Percentiles rank a stretch among this genome's conserved stretches.
Conservation (phyloP, 1,140 invertebrate genomes). For the Pseudomyrmex dendroicus region DNA sequence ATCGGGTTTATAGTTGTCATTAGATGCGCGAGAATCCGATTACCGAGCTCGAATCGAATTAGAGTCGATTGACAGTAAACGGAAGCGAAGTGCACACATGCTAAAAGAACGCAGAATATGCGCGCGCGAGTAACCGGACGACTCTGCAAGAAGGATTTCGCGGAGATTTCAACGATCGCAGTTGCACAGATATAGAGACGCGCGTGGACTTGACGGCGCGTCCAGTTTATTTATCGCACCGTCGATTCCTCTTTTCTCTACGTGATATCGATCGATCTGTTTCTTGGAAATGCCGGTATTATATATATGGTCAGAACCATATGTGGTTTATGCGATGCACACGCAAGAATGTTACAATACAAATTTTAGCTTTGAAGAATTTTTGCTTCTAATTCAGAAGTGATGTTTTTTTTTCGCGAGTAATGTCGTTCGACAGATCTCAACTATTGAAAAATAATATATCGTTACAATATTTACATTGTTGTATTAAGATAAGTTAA, state of each 20-base stretch:
- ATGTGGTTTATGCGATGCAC: background rate
- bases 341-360: background rate
- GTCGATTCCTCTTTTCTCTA: constrained; percentile 14
- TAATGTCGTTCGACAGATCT: background rate
- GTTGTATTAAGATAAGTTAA: background rate
- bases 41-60: constrained; percentile 50
- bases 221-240: no score
- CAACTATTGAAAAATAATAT: no score
- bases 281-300: constrained; percentile 27
- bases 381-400: background rate
- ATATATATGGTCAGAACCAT: background rate
- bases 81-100: constrained; percentile 5
- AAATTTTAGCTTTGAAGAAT: background rate
- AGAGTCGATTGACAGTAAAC: constrained; percentile 15
- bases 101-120: background rate
- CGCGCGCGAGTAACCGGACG: background rate
- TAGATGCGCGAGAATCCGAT: constrained; percentile 52
- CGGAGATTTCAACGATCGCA: constrained; percentile 56
- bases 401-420: background rate
- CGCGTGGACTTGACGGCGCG: background rate
- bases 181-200: constrained; percentile 34
- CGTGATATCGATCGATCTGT: constrained; percentile 26
- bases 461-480: no score
- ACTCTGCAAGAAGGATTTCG: constrained; percentile 11
- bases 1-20: constrained; percentile 44